A percentile compares a stretch with the other conserved stretches of the same genome.
Conservation (phyloP, 2,797 vertebrate genomes). For the Semotilus atromaculatus region DNA sequence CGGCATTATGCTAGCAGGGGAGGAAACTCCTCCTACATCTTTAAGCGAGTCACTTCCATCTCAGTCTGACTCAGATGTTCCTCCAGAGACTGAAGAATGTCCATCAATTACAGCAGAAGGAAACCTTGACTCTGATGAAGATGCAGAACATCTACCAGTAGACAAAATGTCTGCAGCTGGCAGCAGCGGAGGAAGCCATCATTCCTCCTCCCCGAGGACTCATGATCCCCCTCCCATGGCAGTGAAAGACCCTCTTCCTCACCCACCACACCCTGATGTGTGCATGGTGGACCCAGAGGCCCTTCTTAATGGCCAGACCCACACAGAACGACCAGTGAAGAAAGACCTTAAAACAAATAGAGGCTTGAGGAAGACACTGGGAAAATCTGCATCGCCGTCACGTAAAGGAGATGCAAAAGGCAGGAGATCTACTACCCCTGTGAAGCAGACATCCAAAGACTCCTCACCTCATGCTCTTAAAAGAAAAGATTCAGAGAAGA, state of each 20-base stretch:
- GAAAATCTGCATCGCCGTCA: constrained; percentile 89
- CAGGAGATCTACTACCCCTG: constrained; percentile 87
- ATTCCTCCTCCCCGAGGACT: constrained; percentile 78
- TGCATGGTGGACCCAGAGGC: constrained; percentile 98
- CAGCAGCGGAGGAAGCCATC: constrained; percentile 76
- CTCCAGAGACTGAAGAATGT: constrained; percentile 97
- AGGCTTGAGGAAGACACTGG: constrained; percentile 82
- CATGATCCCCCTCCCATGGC: constrained; percentile 88
- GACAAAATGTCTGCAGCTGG: constrained; percentile 83
- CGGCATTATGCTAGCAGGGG: constrained; percentile 77
- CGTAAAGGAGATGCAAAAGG: constrained; percentile 84
- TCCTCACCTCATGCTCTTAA: constrained; percentile 81
- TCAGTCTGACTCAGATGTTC: constrained; percentile 96
- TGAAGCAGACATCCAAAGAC: constrained; percentile 84
- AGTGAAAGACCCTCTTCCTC: constrained; percentile 88
- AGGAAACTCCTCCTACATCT: constrained; percentile 96
- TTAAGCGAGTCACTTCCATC: constrained; percentile 93
- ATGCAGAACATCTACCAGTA: constrained; percentile 94
- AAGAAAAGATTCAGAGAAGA: constrained; percentile 85
- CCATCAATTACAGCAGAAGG: constrained; percentile 97
- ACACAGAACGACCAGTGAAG: constrained; percentile 84
- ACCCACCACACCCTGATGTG: constrained; percentile 92
- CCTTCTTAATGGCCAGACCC: constrained; percentile 82
- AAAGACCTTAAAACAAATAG: constrained; percentile 90
- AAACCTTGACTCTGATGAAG: constrained; percentile 96